Conservation (phyloP, 2,888 invertebrate species). For the Chorisops tibialis region DNA sequence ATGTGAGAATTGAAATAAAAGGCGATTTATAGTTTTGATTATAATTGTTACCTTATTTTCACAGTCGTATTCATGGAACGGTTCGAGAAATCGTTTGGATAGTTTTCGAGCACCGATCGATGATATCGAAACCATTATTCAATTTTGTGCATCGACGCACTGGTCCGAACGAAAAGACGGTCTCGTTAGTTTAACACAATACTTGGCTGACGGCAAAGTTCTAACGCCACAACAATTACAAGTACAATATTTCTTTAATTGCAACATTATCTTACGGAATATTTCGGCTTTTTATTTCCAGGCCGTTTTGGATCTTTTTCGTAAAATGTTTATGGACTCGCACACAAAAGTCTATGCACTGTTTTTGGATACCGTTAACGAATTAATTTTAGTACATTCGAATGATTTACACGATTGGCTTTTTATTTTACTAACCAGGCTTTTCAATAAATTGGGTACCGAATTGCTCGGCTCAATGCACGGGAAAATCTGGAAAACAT, state of each 20-base stretch:
- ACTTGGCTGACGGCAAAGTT: slow-evolving; percentile 60
- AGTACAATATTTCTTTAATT: slow-evolving; percentile 18
- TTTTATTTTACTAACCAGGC: slow-evolving; percentile 80
- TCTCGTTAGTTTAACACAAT: slow-evolving; percentile 71
- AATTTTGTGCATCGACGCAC: slow-evolving; percentile 81
- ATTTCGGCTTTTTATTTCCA: too few relatives aligned
- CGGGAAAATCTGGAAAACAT: slow-evolving; percentile 81
- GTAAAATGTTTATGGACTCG: slow-evolving; percentile 96
- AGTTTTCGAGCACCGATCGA: slow-evolving; percentile 62
- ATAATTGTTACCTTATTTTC: slow-evolving; percentile 34
- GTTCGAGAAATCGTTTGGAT: slow-evolving; percentile 73
- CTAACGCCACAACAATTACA: slow-evolving; percentile 60
- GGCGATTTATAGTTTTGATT: slow-evolving; percentile 30
- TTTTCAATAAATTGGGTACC: slow-evolving; percentile 84
- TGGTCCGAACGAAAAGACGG: slow-evolving; percentile 97
- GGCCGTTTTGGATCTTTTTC: slow-evolving; percentile 87
- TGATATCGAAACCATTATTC: slow-evolving; percentile 82
- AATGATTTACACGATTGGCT: slow-evolving; percentile 90
- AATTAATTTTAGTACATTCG: slow-evolving; percentile 81
- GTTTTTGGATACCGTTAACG: slow-evolving; percentile 89
- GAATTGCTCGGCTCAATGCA: slow-evolving; percentile 91
- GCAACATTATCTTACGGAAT: too few relatives aligned
- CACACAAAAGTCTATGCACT: slow-evolving; percentile 91
- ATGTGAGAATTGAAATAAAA: slow-evolving; percentile 60
- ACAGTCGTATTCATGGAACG: slow-evolving; percentile 80